Percentiles rank a stretch among this genome's conserved stretches.
Conservation (phyloP, 2,888 invertebrate species). For the Polydrusus tereticollis region DNA sequence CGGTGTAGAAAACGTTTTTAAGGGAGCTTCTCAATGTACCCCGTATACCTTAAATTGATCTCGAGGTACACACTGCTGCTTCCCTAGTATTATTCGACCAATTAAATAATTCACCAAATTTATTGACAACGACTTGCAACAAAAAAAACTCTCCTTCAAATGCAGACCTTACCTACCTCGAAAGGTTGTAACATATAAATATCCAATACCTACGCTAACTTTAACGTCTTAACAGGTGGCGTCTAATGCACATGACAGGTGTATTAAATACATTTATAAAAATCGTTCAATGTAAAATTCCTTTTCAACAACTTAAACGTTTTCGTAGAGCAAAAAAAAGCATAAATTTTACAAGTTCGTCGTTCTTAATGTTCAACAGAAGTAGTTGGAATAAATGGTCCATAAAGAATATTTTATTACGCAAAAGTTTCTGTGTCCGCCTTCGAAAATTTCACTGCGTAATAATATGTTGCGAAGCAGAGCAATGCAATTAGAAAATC, state of each 20-base stretch:
- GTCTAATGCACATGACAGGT: constrained; percentile 7
- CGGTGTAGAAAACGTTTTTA: no score
- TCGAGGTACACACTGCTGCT: no score
- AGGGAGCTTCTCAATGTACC: no score
- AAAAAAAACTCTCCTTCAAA: no score
- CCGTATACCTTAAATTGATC: no score
- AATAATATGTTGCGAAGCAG: no score
- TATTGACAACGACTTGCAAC: no score
- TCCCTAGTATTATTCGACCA: no score
- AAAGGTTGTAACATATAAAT: not conserved
- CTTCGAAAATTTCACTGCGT: not conserved
- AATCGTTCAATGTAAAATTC: constrained; percentile 10
- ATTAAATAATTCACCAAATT: no score
- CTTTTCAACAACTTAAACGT: constrained; percentile 20
- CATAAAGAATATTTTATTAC: constrained; percentile 9
- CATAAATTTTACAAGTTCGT: constrained; percentile 10
- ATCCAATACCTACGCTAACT: not conserved
- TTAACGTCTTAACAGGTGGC: not conserved
- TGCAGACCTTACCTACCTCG: not conserved
- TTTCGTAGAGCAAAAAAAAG: not conserved
- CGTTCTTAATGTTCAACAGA: constrained; percentile 25
- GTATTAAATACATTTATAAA: constrained; percentile 15
- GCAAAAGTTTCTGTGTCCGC: not conserved
- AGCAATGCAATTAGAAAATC: no score
- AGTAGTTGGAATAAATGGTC: constrained; percentile 28